These are phyloP conservation scores for Bimastos eiseni DNA, from an alignment of 2,888 invertebrate species.

Conservation along the genomic window DNA sequence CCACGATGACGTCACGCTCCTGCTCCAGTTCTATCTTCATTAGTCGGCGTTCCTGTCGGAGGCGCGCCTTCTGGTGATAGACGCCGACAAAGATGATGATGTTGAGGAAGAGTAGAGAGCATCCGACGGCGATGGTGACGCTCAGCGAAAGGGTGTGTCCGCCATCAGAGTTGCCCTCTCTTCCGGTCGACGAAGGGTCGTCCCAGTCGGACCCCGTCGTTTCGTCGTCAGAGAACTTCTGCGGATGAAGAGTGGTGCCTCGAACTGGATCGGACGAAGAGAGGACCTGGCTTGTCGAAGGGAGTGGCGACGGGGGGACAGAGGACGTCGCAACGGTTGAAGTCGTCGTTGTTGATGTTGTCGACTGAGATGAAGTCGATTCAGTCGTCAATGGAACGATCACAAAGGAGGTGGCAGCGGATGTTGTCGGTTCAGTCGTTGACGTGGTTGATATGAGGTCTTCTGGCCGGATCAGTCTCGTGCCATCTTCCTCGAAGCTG, in stretches of 20 bases:
- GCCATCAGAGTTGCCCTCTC: background rate
- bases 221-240: constrained; percentile 14
- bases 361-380: background rate
- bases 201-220: background rate
- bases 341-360: background rate
- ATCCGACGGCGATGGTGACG: constrained; percentile 81
- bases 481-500: constrained; percentile 76
- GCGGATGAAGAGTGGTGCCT: background rate
- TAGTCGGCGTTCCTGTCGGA: constrained; percentile 48
- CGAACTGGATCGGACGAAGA: background rate
- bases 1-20: constrained; percentile 30
- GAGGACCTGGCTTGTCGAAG: background rate
- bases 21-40: constrained; percentile 40
- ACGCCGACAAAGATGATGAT: constrained; percentile 91
- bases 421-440: background rate
- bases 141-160: constrained; percentile 49
- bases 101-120: constrained; percentile 85
- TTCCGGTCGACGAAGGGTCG: background rate
- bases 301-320: background rate
- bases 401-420: background rate
- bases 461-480: background rate
- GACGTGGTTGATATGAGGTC: constrained; percentile 7
- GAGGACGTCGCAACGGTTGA: background rate
- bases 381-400: background rate
- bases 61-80: constrained; percentile 75